Base-by-base conservation (phyloP, 2,113 vertebrate genomes). In the Dasyurus viverrinus region DNA sequence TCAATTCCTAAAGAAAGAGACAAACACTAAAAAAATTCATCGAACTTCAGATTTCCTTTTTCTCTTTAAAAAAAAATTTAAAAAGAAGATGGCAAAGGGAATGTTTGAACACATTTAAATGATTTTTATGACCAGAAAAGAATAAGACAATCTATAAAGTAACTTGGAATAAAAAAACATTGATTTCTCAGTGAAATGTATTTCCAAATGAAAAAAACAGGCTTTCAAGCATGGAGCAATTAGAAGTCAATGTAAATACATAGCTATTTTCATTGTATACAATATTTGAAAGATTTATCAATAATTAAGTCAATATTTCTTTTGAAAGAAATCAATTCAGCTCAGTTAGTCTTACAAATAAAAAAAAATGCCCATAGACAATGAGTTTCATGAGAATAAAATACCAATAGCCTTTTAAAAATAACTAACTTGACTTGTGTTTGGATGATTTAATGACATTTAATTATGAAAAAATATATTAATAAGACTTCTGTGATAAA, bases 101-200 rank as follows among this genome's bases (percentile, higher is more conserved):
- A 95, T 96, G 50, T 52, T 92, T 97, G n/a, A 95, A 97, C 57
- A 94, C 27, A 97, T 93, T 96, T 91, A 97, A 98, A 94, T 95
- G 26, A 95, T 92, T 42, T 93, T 11, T 0, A 0, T 0, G 0
- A 95, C 0, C 95, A 97, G 42, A 96, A 95, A 94, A 24, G 97
- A 97, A 92, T 89, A 42, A 95, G 27, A 91, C 96, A 95, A n/a
- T 94, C 90, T 89, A 96, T 24, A 97, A 97, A 60, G 94, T 48
- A 89, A 47, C n/a, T 93, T 93, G 0, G 96, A 93, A 93, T 96
- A 16, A 93, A 93, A 94, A 91, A 94, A 94, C 25, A 91, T 42
- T 94, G 94, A 96, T 90, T 96, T 53, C 92, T 96, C 91, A 90
- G n/a, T 94, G 94, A 95, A 96, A 3, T 93, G 68, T 94, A 93